phyloP scores from a whole-genome alignment of 2,888 invertebrate genomes.

The Aleiodes testaceus region DNA sequence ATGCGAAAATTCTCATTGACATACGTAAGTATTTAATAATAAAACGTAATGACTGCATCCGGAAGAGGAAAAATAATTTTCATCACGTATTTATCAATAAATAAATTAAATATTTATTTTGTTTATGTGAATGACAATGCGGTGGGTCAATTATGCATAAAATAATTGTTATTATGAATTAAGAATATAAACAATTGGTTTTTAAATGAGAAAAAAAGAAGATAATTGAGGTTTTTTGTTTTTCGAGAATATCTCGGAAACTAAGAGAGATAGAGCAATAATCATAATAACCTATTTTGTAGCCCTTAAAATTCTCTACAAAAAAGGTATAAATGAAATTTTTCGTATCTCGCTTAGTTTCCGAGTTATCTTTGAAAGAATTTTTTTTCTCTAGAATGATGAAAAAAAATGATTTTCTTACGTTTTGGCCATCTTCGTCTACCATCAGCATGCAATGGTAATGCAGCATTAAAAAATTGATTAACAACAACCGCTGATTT shows the following conservation, averaged over 20 bases:
- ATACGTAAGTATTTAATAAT: not conserved
- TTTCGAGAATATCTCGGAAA: too few relatives aligned
- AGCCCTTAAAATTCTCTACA: too few relatives aligned
- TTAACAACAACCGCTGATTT: conserved; percentile 71
- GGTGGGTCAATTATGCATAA: conserved; percentile 4
- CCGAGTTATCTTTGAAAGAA: too few relatives aligned
- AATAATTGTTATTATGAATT: not conserved
- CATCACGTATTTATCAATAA: not conserved
- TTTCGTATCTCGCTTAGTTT: too few relatives aligned
- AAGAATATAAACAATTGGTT: too few relatives aligned
- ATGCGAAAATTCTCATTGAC: too few relatives aligned
- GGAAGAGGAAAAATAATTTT: conserved; percentile 7
- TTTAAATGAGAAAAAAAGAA: not conserved
- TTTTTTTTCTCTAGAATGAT: too few relatives aligned
- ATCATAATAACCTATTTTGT: too few relatives aligned
- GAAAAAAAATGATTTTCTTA: too few relatives aligned
- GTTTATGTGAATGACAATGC: not conserved
- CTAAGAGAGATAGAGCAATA: too few relatives aligned
- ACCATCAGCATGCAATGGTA: conserved; percentile 70
- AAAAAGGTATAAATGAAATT: too few relatives aligned
- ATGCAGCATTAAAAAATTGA: conserved; percentile 73
- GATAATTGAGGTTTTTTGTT: not conserved
- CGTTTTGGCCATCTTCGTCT: conserved; percentile 72
- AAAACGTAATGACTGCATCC: not conserved
- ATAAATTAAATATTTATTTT: not conserved